Evolutionary conservation across 2,113 vertebrate genomes (phyloP).

Genomic region (Sporophila hypoxantha): DNA sequence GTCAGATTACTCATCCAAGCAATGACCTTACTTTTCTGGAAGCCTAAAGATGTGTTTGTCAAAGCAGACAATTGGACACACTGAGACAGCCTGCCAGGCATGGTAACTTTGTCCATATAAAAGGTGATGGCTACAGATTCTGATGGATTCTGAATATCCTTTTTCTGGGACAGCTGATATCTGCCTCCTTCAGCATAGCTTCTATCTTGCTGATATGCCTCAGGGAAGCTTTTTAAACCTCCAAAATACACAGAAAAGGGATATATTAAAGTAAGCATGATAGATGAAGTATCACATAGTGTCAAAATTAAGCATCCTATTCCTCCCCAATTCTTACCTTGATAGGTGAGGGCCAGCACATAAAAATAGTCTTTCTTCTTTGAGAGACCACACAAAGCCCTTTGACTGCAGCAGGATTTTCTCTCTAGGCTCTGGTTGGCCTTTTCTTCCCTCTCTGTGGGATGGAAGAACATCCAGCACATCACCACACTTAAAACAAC

Average conservation of each 20-base stretch:
- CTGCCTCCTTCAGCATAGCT: background rate
- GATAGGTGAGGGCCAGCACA: background rate
- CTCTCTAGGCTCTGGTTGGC: background rate
- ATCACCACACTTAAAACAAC: background rate
- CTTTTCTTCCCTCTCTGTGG: background rate
- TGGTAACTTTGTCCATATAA: background rate
- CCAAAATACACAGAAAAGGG: background rate
- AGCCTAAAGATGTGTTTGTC: constrained; percentile 37
- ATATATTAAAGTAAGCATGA: background rate
- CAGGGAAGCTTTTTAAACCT: background rate
- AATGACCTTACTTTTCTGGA: constrained; percentile 31
- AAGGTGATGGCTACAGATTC: background rate
- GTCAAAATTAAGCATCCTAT: background rate
- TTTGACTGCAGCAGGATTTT: background rate
- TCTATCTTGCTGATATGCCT: background rate
- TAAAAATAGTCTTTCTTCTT: background rate
- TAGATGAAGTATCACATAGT: background rate
- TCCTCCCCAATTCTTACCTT: background rate
- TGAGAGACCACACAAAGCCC: background rate
- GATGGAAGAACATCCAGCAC: background rate
- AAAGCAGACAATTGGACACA: constrained; percentile 22
- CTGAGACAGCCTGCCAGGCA: background rate
- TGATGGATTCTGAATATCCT: background rate
- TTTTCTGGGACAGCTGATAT: background rate
- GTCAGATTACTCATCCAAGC: constrained; percentile 45